These are phyloP conservation scores for Hydropotes inermis DNA, from an alignment of 2,113 vertebrate genomes.

Conservation along the genomic window DNA sequence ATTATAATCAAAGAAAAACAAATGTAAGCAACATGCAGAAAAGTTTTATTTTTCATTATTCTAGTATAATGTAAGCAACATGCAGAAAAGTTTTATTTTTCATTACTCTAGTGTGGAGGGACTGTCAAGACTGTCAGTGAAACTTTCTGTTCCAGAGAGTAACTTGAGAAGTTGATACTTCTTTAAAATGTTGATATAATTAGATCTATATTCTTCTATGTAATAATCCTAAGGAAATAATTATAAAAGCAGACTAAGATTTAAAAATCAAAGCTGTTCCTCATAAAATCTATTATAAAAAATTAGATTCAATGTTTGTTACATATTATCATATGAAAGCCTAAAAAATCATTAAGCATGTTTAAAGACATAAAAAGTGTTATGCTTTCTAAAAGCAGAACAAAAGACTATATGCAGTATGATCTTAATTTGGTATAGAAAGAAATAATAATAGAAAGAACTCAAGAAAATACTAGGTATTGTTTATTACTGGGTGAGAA, in stretches of 20 bases:
- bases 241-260: background rate
- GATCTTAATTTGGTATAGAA: background rate
- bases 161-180: background rate
- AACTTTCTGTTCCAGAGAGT: background rate
- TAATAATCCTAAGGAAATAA: background rate
- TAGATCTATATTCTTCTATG: background rate
- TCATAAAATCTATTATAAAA: slow-evolving; percentile 30
- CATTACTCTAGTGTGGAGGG: background rate
- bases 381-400: slow-evolving; percentile 24
- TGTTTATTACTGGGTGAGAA: background rate
- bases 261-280: background rate
- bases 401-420: background rate
- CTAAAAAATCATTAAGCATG: background rate
- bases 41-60: background rate
- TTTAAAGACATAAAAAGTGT: slow-evolving; percentile 27
- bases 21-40: background rate
- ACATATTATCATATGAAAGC: background rate
- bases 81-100: background rate
- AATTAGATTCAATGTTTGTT: slow-evolving; percentile 2
- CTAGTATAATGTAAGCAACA: background rate
- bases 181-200: slow-evolving; percentile 13
- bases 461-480: slow-evolving; percentile 1
- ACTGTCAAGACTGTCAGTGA: background rate
- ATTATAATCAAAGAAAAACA: slow-evolving; percentile 34
- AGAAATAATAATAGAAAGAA: background rate